Percentiles rank a stretch among this genome's conserved stretches.
Conservation (phyloP, 2,888 invertebrate species). For the Bembecia ichneumoniformis region DNA sequence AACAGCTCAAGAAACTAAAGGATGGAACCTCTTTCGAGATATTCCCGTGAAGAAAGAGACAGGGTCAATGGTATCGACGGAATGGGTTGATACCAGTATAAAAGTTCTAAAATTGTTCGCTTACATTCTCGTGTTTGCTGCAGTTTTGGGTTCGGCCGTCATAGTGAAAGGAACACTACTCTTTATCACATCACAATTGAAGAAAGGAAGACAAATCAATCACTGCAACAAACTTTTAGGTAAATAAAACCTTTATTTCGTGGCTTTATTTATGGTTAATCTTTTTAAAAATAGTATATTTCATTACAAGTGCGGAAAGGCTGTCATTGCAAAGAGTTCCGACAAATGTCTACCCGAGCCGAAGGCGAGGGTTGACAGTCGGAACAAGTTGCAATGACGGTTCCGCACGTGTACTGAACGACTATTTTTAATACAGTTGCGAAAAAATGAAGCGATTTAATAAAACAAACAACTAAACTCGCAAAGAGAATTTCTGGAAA, state of each 20-base stretch:
- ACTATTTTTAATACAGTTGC: too few relatives aligned
- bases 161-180: conserved; percentile 81
- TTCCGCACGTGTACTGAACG: too few relatives aligned
- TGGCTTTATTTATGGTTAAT: too few relatives aligned
- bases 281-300: too few relatives aligned
- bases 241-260: conserved; percentile 15
- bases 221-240: conserved; percentile 73
- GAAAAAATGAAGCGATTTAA: too few relatives aligned
- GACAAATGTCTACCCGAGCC: too few relatives aligned
- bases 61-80: conserved; percentile 77
- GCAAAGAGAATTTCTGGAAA: too few relatives aligned
- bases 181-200: conserved; percentile 81
- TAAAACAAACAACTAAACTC: too few relatives aligned
- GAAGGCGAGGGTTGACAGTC: too few relatives aligned
- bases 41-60: conserved; percentile 77
- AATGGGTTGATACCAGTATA: conserved; percentile 74
- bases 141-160: conserved; percentile 78
- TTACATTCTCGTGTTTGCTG: conserved; percentile 76
- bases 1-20: conserved; percentile 69
- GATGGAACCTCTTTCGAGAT: conserved; percentile 87
- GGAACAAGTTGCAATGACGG: too few relatives aligned
- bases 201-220: conserved; percentile 60
- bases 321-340: too few relatives aligned
- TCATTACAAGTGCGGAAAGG: too few relatives aligned
- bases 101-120: conserved; percentile 78